A percentile compares a stretch with the other conserved stretches of the same genome.
Conservation (phyloP, 2,113 vertebrate species). For the Oostethus manadensis region DNA sequence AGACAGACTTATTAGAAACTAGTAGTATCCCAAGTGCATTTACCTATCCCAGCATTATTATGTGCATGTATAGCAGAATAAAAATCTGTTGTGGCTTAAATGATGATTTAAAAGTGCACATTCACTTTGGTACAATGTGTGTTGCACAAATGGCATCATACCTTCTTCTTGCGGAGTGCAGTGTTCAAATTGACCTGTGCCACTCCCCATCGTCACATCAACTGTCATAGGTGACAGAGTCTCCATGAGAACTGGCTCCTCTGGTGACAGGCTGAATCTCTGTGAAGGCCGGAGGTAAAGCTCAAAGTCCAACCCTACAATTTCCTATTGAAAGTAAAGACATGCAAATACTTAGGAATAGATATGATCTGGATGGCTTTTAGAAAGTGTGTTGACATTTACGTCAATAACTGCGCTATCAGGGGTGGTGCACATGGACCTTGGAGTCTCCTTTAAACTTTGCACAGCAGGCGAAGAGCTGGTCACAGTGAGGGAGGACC, state of each 20-base stretch:
- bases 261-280: conserved; percentile 54
- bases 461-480: conserved; percentile 15
- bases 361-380: too few relatives aligned
- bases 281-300: conserved; percentile 64
- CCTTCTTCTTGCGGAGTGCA: conserved; percentile 35
- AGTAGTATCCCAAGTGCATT: neutral
- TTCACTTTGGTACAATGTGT: neutral
- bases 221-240: conserved; percentile 41
- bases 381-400: conserved; percentile 8
- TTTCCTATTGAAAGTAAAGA: conserved; percentile 31
- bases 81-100: too few relatives aligned
- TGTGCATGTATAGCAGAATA: neutral
- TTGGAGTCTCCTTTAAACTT: conserved; percentile 1
- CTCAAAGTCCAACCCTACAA: conserved; percentile 65
- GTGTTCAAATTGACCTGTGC: conserved; percentile 31
- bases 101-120: neutral
- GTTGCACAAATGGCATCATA: conserved; percentile 20
- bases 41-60: neutral
- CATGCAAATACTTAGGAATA: too few relatives aligned
- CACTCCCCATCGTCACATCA: conserved; percentile 66
- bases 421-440: conserved; percentile 36
- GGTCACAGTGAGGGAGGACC: conserved; percentile 9
- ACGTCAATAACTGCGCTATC: conserved; percentile 51
- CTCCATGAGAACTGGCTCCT: conserved; percentile 25
- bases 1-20: neutral